phyloP scores from a whole-genome alignment of 92 coral and sea anemone species.

The Galaxea fascicularis region DNA sequence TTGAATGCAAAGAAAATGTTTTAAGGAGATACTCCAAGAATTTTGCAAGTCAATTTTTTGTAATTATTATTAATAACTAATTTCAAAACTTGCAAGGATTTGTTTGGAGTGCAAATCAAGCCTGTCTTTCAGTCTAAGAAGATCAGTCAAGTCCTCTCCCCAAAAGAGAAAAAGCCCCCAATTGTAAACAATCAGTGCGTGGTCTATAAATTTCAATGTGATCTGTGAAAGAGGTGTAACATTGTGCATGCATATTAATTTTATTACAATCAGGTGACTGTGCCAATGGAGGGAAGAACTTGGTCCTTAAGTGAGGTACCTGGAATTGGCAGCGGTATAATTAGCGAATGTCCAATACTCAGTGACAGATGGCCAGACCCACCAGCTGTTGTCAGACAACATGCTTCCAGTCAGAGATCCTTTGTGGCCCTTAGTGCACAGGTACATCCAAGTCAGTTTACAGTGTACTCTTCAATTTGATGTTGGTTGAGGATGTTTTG shows the following conservation, averaged over 20 bases:
- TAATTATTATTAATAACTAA: too few species aligned
- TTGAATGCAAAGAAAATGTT: too few species aligned
- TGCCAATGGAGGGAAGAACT: conserved; percentile 89
- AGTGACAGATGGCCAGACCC: conserved; percentile 96
- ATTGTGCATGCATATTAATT: not conserved
- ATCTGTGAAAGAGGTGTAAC: not conserved
- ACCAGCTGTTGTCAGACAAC: conserved; percentile 92
- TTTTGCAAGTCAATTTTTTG: too few species aligned
- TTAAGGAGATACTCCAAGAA: too few species aligned
- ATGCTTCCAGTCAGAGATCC: conserved; percentile 87
- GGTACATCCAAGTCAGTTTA: conserved; percentile 54
- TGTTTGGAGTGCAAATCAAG: too few species aligned
- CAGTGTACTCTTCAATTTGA: not conserved
- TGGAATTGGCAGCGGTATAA: conserved; percentile 71
- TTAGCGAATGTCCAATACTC: conserved; percentile 79
- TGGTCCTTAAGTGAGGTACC: conserved; percentile 99
- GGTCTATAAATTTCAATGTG: too few species aligned
- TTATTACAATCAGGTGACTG: conserved; percentile 61
- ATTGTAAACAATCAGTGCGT: too few species aligned
- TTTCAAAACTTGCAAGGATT: too few species aligned
- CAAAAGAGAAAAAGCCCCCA: too few species aligned
- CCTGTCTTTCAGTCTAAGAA: too few species aligned
- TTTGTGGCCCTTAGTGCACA: conserved; percentile 96
- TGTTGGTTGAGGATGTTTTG: not conserved
- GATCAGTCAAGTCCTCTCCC: too few species aligned